Evolutionary conservation across 2,888 invertebrate genomes (phyloP), one percentile per base, ranked within the genome.

Genomic region (Leptogaster cylindrica): DNA sequence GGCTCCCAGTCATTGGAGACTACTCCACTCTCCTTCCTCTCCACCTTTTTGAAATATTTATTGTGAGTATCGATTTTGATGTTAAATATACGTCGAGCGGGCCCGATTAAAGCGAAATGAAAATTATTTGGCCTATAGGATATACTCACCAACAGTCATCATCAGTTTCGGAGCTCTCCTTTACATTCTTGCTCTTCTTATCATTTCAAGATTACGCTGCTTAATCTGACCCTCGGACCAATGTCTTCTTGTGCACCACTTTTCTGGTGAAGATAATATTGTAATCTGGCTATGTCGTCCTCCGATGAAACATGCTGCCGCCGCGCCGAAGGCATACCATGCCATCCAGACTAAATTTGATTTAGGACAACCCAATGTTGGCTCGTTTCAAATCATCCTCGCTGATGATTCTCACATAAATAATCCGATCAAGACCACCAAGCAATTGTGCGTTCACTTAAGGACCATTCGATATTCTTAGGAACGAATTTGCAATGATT

Each of bases 121-220:
- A 61, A 61, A 61, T 61, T 25, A 61, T 61, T 61, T 61, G 61
- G 61, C 61, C 61, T 61, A 61, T 61, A 44, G 61, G 44, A 61
- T 25, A 10, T 7, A 28, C 44, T 41, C 28, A 23, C 39, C 61
- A 44, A 18, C n/a, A 61, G 61, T 61, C 61, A 61, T n/a, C n/a
- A n/a, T 61, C 61, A 61, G 44, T 61, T 44, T 14, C 44, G 41
- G 36, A 55, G 23, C 39, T 44, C 27, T 14, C 16, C 8, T 25
- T 20, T 28, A 7, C 27, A 20, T 8, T 23, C 25, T 39, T 61
- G 18, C 28, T n/a, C 41, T 20, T 27, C 28, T 44, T 14, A 12
- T 44, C 27, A 44, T 27, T 61, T 61, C 44, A 20, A 61, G 61
- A 61, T 61, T 61, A 44, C 61, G 18, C 18, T 61, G 61, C 31